Evolutionary conservation across 2,888 invertebrate species (phyloP), one percentile per base, ranked within the genome.

Genomic region (Hydroisotoma schaefferi): DNA sequence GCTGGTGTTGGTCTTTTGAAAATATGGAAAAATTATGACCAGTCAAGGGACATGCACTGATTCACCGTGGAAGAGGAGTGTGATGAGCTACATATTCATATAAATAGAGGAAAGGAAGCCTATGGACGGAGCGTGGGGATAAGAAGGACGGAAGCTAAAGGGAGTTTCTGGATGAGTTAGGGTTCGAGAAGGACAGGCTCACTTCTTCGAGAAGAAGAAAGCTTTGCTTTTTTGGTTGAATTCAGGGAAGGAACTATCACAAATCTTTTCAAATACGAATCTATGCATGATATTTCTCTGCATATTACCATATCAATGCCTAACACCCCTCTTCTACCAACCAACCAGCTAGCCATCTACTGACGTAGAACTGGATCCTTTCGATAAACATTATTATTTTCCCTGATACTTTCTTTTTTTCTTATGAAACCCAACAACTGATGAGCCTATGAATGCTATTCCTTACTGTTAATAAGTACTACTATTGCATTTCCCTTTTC

Each of bases 191-290:
- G 40, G 3, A 40, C 5, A 40, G 40, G 5, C 40, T 40, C 40
- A 40, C 40, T 15, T 40, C 40, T 40, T 40, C 8, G 20, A 8
- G 8, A 40, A 15, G 3, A 40, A 40, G n/a, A 15, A 40, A 20
- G 5, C 20, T 20, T 33, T 20, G n/a, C 20, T 18, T 15, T 18
- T 15, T 40, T 10, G 33, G 15, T 8, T 15, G 8, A 8, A 33
- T 15, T 40, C n/a, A 40, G 55, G 66, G 63, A 67, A 65, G 61
- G 43, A 67, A 62, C 55, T 48, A 59, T 63, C 61, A 65, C 67
- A 67, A 67, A 67, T 65, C 67, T 65, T 61, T 53, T 61, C 55
- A 63, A 55, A 57, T 61, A 48, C 46, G 61, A 65, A 57, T 57
- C 55, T 59, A 59, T 57, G 52, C 55, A 56, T 44, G 60, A 66